A percentile compares a stretch with the other conserved stretches of the same genome.
Evolutionary conservation across 1,140 invertebrate species (phyloP).

Genomic region (Lanistes nyassanus): DNA sequence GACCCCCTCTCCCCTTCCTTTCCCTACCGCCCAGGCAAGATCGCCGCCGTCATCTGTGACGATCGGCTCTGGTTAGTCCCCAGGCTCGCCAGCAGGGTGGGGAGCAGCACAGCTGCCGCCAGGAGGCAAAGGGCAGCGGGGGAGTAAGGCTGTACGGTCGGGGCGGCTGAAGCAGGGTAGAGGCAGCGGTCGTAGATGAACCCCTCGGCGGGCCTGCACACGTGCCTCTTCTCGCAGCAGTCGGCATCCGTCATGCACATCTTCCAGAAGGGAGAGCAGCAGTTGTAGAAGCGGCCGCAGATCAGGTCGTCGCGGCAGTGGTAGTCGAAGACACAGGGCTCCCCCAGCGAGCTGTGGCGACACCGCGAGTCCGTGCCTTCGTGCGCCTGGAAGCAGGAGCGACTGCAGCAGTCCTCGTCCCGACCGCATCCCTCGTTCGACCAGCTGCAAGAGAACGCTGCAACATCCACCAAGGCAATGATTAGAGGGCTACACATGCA

Average conservation of each 20-base stretch:
- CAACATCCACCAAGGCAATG: not conserved
- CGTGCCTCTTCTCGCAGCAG: constrained; percentile 43
- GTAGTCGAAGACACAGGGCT: constrained; percentile 45
- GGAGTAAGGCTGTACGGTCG: not conserved
- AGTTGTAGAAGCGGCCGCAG: constrained; percentile 41
- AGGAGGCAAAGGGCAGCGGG: constrained; percentile 5
- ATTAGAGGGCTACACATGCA: too few relatives aligned
- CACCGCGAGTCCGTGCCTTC: constrained; percentile 45
- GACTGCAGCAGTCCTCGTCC: constrained; percentile 46
- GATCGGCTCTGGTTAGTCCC: not conserved
- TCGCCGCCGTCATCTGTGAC: not conserved
- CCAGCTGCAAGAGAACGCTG: constrained; percentile 42
- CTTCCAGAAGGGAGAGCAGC: constrained; percentile 50
- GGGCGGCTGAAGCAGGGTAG: constrained; percentile 24
- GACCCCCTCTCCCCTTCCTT: not conserved
- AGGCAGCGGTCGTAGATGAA: constrained; percentile 50
- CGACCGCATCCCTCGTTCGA: constrained; percentile 45
- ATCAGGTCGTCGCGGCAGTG: constrained; percentile 44
- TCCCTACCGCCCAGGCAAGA: not conserved
- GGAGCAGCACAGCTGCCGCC: not conserved
- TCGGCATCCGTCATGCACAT: constrained; percentile 38
- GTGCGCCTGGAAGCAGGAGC: constrained; percentile 36
- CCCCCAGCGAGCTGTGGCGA: constrained; percentile 36
- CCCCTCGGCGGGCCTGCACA: constrained; percentile 37
- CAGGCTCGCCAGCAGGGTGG: not conserved